Base-by-base conservation (phyloP, 2,797 vertebrate species). In the Myotis myotis region DNA sequence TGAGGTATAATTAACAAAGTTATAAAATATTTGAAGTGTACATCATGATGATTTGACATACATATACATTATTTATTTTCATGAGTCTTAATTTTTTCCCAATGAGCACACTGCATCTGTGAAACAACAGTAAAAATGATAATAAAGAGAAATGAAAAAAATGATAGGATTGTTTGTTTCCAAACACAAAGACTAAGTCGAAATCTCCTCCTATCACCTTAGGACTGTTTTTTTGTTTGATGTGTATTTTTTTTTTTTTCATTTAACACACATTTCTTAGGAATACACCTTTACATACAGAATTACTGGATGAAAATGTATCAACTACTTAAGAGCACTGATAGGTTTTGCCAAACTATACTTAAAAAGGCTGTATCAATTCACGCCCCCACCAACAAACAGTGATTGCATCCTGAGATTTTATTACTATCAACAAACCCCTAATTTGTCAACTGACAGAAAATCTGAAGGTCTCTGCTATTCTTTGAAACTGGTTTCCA, bases 61-160 rank as follows among this genome's bases (percentile, higher is more conserved):
- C 12, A 17, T 55, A 66, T n/a, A 57, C 25, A 66, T 11, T 51
- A 5, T 62, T 84, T 76, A 55, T 23, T 81, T 85, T 22, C 76
- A 66, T 20, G 71, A 89, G 64, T 68, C 72, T 88, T 94, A 80
- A 93, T 64, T 91, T 90, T 86, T 68, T 74, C 71, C 62, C 19
- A 80, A 9, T 72, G 19, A 91, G 20, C 12, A 66, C 20, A 93
- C 36, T 71, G 78, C 60, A 79, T 47, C 64, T 76, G 11, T 83
- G 28, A 91, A 86, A 36, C 6, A 91, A 79, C 17, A 81, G 12
- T 30, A 36, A 83, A 51, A 68, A 30, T 7, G 5, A 70, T 19
- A 79, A 92, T 66, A 89, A 82, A 78, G 6, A 60, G 12, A 53
- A 66, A 47, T 3, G 8, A 55, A 62, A 80, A 49, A 9, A 66